Evolutionary conservation across 2,888 invertebrate genomes (phyloP).

Genomic region (Ophion obscuratus): DNA sequence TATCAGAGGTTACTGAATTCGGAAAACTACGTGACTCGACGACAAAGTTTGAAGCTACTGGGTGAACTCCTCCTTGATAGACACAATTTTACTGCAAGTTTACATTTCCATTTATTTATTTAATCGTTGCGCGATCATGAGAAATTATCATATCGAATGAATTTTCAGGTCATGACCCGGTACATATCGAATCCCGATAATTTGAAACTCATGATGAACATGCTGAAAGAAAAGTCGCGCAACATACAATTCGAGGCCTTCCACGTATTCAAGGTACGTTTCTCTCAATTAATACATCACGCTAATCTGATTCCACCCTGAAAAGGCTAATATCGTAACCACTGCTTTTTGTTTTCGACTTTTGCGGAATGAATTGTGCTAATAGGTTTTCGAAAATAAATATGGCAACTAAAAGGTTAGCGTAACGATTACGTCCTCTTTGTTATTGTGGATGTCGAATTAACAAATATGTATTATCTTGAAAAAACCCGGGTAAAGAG

Average conservation of each 20-base stretch:
- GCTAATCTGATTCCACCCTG: background rate
- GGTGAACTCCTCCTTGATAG: constrained; percentile 98
- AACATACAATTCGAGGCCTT: constrained; percentile 99
- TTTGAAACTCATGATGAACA: constrained; percentile 99
- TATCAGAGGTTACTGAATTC: constrained; percentile 99
- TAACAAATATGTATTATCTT: background rate
- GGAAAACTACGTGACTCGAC: constrained; percentile 99
- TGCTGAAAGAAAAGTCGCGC: constrained; percentile 99
- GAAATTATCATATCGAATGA: background rate
- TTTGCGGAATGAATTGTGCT: background rate
- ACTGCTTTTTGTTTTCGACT: background rate
- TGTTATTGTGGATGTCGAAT: background rate
- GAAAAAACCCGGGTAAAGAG: background rate
- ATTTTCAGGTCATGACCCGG: constrained; percentile 93
- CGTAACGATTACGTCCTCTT: background rate
- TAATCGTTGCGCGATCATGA: background rate
- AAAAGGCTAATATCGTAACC: background rate
- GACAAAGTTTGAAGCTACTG: constrained; percentile 98
- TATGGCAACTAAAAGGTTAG: background rate
- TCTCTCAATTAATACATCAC: constrained; percentile 13
- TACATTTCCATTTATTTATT: background rate
- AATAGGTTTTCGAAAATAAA: background rate
- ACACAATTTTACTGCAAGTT: constrained; percentile 97
- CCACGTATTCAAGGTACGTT: constrained; percentile 98
- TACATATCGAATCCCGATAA: constrained; percentile 99